These are phyloP conservation scores for Dryobates pubescens DNA, from an alignment of 2,797 vertebrate species.

Conservation along the genomic window DNA sequence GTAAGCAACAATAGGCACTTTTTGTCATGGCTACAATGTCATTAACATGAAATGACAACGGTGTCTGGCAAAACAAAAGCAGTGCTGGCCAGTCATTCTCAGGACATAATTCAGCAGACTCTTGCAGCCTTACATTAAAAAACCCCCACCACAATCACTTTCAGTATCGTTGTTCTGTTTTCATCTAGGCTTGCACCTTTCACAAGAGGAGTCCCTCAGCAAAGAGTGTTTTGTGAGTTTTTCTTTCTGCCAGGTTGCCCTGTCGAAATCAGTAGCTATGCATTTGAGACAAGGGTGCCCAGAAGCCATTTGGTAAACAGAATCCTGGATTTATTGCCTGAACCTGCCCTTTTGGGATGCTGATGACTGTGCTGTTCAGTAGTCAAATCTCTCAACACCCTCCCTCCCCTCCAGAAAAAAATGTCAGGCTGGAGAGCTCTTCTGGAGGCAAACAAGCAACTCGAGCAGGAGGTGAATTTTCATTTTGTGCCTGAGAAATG, in stretches of 20 bases:
- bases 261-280: background rate
- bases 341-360: constrained; percentile 45
- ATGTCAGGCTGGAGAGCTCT: constrained; percentile 7
- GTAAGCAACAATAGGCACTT: background rate
- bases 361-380: constrained; percentile 27
- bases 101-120: constrained; percentile 5
- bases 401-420: constrained; percentile 58
- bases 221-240: background rate
- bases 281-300: constrained; percentile 3
- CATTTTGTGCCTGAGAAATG: background rate
- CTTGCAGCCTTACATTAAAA: background rate
- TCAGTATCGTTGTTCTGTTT: constrained; percentile 15
- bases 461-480: background rate
- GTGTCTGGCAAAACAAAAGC: constrained; percentile 6
- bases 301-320: constrained; percentile 38
- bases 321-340: constrained; percentile 41
- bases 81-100: background rate
- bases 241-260: background rate
- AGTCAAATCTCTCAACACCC: constrained; percentile 39
- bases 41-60: background rate
- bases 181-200: background rate
- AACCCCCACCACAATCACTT: background rate
- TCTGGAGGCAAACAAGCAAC: constrained; percentile 20
- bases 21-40: background rate
- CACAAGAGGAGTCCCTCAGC: background rate